phyloP scores from a whole-genome alignment of 2,113 vertebrate species.

The Perccottus glenii region DNA sequence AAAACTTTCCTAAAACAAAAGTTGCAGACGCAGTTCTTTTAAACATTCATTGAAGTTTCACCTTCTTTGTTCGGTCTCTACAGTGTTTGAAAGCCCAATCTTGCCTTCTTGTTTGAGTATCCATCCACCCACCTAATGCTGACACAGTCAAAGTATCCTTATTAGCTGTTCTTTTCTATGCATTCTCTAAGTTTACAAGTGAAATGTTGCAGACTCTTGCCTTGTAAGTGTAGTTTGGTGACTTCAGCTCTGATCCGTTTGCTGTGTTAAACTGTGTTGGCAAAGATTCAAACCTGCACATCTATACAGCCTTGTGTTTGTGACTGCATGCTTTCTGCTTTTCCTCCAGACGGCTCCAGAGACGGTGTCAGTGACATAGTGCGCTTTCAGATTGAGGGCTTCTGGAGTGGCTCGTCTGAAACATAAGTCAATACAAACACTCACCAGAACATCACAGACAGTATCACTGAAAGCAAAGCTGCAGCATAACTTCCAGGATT shows the following conservation, averaged over 20 bases:
- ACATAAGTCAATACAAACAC: constrained; percentile 71
- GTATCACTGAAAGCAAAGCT: constrained; percentile 55
- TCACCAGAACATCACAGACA: constrained; percentile 62
- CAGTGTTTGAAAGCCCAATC: constrained; percentile 3
- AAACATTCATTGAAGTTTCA: background rate
- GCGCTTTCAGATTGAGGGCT: constrained; percentile 54
- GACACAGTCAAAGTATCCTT: constrained; percentile 1
- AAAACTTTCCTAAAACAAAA: constrained; percentile 7
- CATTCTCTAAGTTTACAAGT: constrained; percentile 15
- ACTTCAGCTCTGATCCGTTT: constrained; percentile 24
- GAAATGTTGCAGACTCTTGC: constrained; percentile 23
- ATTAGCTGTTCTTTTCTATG: constrained; percentile 2
- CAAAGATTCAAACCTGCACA: constrained; percentile 28
- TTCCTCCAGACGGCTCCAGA: constrained; percentile 51
- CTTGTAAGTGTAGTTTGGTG: constrained; percentile 11
- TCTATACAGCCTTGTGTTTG: constrained; percentile 34
- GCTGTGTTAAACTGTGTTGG: constrained; percentile 19
- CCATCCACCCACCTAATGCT: background rate
- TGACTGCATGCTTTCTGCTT: constrained; percentile 42
- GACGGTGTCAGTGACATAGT: constrained; percentile 58
- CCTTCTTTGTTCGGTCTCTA: constrained; percentile 12
- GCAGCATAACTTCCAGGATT: constrained; percentile 56
- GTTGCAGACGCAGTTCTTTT: background rate
- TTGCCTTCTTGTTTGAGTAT: background rate
- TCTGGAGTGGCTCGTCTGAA: constrained; percentile 59